These are phyloP conservation scores for Trinectes maculatus DNA, from an alignment of 2,113 vertebrate genomes.

Conservation along the genomic window DNA sequence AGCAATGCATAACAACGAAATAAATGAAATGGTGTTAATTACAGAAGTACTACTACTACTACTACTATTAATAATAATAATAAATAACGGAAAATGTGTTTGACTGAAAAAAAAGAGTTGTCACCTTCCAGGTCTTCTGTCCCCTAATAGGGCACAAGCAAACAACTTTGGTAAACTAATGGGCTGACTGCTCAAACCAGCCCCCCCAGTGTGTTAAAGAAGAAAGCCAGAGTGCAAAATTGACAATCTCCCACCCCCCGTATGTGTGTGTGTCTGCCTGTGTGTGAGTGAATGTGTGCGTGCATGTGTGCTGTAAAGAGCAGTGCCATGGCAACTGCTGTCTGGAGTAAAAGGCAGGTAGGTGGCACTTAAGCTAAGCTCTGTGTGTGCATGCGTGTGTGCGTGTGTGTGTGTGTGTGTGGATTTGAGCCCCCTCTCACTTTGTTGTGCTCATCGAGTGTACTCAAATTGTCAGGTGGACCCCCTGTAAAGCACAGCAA, in stretches of 20 bases:
- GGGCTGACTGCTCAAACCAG: slow-evolving; percentile 59
- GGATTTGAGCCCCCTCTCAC: slow-evolving; percentile 17
- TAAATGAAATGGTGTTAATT: no score
- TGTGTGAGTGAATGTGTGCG: background rate
- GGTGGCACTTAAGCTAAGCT: slow-evolving; percentile 55
- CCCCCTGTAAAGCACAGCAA: slow-evolving; percentile 53
- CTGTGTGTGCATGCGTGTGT: slow-evolving; percentile 10
- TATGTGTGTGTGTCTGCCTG: background rate
- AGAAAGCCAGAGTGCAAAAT: slow-evolving; percentile 73
- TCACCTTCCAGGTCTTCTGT: slow-evolving; percentile 49
- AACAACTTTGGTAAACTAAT: slow-evolving; percentile 68
- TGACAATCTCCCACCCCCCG: slow-evolving; percentile 18
- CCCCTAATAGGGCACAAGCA: slow-evolving; percentile 63
- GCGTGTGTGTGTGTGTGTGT: background rate
- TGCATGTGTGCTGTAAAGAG: slow-evolving; percentile 54
- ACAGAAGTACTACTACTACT: no score
- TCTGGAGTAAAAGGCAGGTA: slow-evolving; percentile 63
- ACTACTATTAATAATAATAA: no score
- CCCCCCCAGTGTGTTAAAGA: slow-evolving; percentile 56
- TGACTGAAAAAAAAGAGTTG: no score
- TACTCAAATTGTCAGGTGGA: slow-evolving; percentile 67
- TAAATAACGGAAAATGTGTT: no score
- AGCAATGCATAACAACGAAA: no score
- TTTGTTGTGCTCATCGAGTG: slow-evolving; percentile 23
- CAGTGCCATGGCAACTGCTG: slow-evolving; percentile 79